Evolutionary conservation across 2,113 vertebrate genomes (phyloP).

Genomic region (Ptychochromis oligacanthus): DNA sequence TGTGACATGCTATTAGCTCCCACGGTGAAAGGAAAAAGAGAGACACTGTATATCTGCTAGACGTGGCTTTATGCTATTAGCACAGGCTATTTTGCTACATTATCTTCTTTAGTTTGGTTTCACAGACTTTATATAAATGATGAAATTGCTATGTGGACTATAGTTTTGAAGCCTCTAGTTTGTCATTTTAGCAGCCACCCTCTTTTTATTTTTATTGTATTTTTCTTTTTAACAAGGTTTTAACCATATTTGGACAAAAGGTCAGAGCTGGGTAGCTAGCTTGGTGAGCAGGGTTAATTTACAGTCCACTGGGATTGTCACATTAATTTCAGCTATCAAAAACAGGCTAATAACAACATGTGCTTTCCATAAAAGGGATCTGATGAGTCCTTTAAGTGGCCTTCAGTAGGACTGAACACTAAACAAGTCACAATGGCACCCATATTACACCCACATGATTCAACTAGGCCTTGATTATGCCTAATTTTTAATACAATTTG

Average conservation of each 20-base stretch:
- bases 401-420: too few relatives aligned
- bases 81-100: neutral
- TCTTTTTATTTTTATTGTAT: neutral
- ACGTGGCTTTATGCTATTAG: neutral
- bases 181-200: accelerated
- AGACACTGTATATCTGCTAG: neutral
- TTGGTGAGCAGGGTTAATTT: neutral
- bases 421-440: too few relatives aligned
- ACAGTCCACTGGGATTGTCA: neutral
- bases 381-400: too few relatives aligned
- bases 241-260: neutral
- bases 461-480: too few relatives aligned
- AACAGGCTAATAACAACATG: neutral
- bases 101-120: neutral
- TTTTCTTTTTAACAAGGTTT: neutral
- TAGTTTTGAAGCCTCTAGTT: neutral
- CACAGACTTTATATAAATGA: neutral
- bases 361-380: too few relatives aligned
- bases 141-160: neutral
- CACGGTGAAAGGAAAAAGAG: neutral
- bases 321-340: neutral
- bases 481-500: neutral
- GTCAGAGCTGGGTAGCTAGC: too few relatives aligned
- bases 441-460: too few relatives aligned
- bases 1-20: neutral